Percentiles rank a stretch among this genome's conserved stretches.
Evolutionary conservation across 2,797 vertebrate genomes (phyloP).

Genomic region (Hyperoplus lanceolatus): DNA sequence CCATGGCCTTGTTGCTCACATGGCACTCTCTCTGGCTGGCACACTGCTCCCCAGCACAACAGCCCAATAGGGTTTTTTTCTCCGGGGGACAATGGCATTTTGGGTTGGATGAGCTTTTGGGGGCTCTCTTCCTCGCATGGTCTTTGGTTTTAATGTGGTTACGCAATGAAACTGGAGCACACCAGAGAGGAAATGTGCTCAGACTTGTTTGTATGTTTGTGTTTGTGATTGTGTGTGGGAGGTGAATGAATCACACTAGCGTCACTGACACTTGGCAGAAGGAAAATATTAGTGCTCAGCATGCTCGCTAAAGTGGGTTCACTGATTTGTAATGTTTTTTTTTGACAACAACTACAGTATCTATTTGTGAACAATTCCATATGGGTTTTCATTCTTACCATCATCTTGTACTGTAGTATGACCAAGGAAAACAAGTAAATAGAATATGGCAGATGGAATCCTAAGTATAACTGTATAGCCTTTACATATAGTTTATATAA

Average conservation of each 20-base stretch:
- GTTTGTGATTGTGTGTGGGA: slow-evolving; percentile 59
- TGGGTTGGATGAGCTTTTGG: slow-evolving; percentile 37
- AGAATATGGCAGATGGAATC: neutral
- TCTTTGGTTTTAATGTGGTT: slow-evolving; percentile 65
- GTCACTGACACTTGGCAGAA: slow-evolving; percentile 60
- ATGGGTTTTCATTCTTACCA: neutral
- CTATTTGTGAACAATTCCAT: slow-evolving; percentile 1
- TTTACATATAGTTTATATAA: neutral
- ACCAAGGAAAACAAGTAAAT: slow-evolving; percentile 6
- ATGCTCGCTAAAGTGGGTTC: slow-evolving; percentile 54
- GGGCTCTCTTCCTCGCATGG: slow-evolving; percentile 39
- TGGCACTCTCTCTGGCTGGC: slow-evolving; percentile 64
- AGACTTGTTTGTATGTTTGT: slow-evolving; percentile 57
- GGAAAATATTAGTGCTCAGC: slow-evolving; percentile 51
- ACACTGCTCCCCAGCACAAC: slow-evolving; percentile 35
- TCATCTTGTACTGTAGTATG: slow-evolving; percentile 13
- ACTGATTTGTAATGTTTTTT: slow-evolving; percentile 44
- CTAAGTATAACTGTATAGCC: slow-evolving; percentile 6
- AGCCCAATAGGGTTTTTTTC: slow-evolving; percentile 57
- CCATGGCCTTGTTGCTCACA: slow-evolving; percentile 59
- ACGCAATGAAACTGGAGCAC: slow-evolving; percentile 50
- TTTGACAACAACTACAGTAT: neutral
- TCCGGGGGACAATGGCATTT: slow-evolving; percentile 34
- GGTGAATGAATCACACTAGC: slow-evolving; percentile 58
- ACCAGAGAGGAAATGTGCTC: slow-evolving; percentile 53